A percentile compares a stretch with the other conserved stretches of the same genome.
These are phyloP conservation scores for Sebastes cheni DNA, from an alignment of 2,797 vertebrate genomes.

Conservation along the genomic window DNA sequence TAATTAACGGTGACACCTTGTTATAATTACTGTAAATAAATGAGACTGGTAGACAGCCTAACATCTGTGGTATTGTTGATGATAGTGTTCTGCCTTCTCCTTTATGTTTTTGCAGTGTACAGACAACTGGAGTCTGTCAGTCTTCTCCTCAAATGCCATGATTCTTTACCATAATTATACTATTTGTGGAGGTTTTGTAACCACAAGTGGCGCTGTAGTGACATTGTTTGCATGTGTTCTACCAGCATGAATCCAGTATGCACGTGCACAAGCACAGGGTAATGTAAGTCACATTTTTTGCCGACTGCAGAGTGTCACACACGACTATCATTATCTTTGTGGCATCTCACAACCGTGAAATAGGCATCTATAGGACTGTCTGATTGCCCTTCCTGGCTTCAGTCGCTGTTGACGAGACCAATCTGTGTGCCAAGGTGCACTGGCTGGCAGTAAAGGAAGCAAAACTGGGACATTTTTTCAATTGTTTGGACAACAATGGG, in stretches of 20 bases:
- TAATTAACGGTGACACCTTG: conserved; percentile 31
- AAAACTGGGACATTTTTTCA: no score
- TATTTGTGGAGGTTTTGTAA: conserved; percentile 16
- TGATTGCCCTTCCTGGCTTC: not conserved
- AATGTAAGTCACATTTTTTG: not conserved
- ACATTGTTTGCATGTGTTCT: not conserved
- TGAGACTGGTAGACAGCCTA: conserved; percentile 15
- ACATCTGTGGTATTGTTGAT: conserved; percentile 22
- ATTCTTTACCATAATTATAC: conserved; percentile 27
- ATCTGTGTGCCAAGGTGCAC: not conserved
- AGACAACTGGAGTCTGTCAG: conserved; percentile 22
- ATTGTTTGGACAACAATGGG: no score
- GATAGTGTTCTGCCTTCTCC: conserved; percentile 4
- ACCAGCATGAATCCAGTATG: not conserved
- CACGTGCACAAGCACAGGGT: not conserved
- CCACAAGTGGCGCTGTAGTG: not conserved
- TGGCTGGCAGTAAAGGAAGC: not conserved
- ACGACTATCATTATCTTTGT: not conserved
- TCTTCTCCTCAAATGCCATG: conserved; percentile 18
- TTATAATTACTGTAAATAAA: conserved; percentile 38
- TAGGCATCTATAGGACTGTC: not conserved
- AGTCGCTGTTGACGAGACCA: not conserved
- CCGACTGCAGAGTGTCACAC: not conserved
- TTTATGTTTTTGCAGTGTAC: conserved; percentile 3
- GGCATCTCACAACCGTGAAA: not conserved